Conservation (phyloP, 1,140 invertebrate species). For the Saccostrea cuccullata region DNA sequence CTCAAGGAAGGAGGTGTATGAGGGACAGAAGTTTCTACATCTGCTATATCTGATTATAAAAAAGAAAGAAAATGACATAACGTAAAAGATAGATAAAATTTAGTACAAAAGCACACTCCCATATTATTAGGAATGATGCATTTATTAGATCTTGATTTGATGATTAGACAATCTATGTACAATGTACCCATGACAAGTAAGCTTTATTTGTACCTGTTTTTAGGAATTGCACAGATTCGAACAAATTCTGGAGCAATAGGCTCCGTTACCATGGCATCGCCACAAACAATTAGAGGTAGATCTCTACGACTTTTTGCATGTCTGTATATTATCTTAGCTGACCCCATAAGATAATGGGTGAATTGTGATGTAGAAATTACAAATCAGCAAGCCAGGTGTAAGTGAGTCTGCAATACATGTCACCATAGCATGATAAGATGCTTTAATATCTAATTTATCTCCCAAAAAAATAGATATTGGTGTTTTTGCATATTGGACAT, state of each 20-base stretch:
- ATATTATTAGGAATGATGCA: no score
- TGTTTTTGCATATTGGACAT: no score
- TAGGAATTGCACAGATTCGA: slow-evolving; percentile 64
- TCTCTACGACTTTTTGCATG: slow-evolving; percentile 31
- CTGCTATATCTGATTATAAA: no score
- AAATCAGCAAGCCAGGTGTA: no score
- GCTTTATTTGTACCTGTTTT: slow-evolving; percentile 21
- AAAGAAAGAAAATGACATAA: no score
- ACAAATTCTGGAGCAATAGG: slow-evolving; percentile 48
- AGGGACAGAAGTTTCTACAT: no score
- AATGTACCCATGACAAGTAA: neutral
- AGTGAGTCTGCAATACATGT: neutral
- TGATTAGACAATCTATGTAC: neutral
- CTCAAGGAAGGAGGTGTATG: no score
- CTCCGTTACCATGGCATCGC: slow-evolving; percentile 54
- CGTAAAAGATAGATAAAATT: no score
- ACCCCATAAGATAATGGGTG: neutral
- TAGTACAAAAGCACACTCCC: no score
- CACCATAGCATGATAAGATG: neutral
- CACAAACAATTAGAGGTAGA: slow-evolving; percentile 74
- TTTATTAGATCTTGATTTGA: no score
- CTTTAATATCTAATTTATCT: neutral
- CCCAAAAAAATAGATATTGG: no score
- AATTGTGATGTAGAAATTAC: neutral
- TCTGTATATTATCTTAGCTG: neutral